phyloP scores from a whole-genome alignment of 2,797 vertebrate genomes.

The Sebastes itinus region DNA sequence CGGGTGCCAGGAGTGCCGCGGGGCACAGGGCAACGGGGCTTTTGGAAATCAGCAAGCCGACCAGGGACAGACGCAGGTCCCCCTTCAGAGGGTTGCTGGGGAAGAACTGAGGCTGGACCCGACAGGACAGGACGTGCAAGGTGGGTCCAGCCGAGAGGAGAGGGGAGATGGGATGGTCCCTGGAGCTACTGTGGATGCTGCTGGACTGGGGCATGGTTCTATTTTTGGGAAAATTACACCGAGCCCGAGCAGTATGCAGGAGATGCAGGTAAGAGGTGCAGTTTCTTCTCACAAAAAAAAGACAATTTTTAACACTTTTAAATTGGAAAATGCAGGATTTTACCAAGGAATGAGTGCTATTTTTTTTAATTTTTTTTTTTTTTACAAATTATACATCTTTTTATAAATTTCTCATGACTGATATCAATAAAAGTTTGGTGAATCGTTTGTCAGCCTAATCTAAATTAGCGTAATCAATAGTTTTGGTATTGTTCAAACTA shows the following conservation, averaged over 20 bases:
- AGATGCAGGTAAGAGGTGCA: constrained; percentile 78
- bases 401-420: neutral
- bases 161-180: constrained; percentile 61
- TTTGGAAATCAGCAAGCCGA: constrained; percentile 83
- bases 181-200: constrained; percentile 42
- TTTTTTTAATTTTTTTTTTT: neutral
- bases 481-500: neutral
- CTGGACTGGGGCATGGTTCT: constrained; percentile 47
- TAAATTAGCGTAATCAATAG: neutral
- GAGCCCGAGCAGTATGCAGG: constrained; percentile 62
- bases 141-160: constrained; percentile 60
- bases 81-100: constrained; percentile 65
- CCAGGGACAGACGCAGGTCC: constrained; percentile 77
- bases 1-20: constrained; percentile 89
- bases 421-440: neutral
- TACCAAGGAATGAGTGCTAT: neutral
- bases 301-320: neutral
- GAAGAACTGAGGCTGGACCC: constrained; percentile 56
- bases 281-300: neutral
- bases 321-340: neutral
- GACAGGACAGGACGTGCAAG: constrained; percentile 38
- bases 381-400: neutral
- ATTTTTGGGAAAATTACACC: constrained; percentile 53
- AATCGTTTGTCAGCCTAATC: neutral
- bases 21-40: constrained; percentile 63